These are phyloP conservation scores for Poecile atricapillus DNA, from an alignment of 2,113 vertebrate genomes.

Conservation along the genomic window DNA sequence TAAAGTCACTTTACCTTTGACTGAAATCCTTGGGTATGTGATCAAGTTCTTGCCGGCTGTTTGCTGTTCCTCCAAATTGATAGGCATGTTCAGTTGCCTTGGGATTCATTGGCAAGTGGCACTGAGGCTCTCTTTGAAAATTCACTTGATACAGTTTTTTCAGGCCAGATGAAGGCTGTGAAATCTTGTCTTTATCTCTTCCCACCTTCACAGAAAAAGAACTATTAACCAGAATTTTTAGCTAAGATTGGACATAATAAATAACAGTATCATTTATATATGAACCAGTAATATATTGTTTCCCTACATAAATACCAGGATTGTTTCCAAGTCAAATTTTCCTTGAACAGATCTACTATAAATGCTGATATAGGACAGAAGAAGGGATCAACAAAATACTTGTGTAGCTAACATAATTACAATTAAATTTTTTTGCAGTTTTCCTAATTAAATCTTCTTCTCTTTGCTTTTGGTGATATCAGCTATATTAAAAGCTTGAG, in stretches of 20 bases:
- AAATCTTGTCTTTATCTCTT: conserved; percentile 75
- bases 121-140: conserved; percentile 65
- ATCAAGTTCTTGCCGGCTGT: conserved; percentile 88
- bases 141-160: conserved; percentile 65
- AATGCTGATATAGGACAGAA: neutral
- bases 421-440: neutral
- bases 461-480: neutral
- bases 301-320: neutral
- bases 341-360: neutral
- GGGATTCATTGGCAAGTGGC: conserved; percentile 78
- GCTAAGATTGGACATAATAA: neutral
- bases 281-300: neutral
- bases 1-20: conserved; percentile 75
- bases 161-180: conserved; percentile 64
- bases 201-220: conserved; percentile 72
- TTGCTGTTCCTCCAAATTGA: conserved; percentile 84
- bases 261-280: neutral
- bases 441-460: neutral
- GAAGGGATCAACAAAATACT: neutral
- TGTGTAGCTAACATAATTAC: neutral
- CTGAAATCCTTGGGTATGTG: conserved; percentile 79
- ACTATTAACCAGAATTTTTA: neutral
- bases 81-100: conserved; percentile 73
- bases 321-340: neutral
- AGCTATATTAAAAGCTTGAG: neutral